Evolutionary conservation across 1,140 invertebrate species (phyloP), one percentile per base, ranked within the genome.

Genomic region (Polypedilum vanderplanki): DNA sequence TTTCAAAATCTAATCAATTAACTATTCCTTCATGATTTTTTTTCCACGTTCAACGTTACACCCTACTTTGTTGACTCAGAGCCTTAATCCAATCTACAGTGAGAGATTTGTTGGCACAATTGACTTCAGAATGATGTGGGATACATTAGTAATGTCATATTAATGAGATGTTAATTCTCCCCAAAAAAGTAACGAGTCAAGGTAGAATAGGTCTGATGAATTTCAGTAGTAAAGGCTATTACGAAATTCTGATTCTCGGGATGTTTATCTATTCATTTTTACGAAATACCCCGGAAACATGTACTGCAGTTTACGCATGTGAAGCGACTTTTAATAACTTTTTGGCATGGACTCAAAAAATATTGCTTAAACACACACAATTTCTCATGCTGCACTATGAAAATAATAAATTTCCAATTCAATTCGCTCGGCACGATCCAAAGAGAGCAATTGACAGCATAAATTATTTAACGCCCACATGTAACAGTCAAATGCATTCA

Each of bases 151-250:
- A 20, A 70, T 70, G 65, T 70, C 65, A 22, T 70, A 20, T 70
- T 70, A 70, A 70, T 70, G 65, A 70, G 65, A 70, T 70, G 65
- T 70, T 70, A 70, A 70, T 70, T 70, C 65, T 10, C n/a, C 46
- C 20, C 15, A 70, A 70, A 70, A 70, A 70, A 70, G 9, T 20
- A 22, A 70, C 18, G 18, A 1, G 17, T 20, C 65, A 70, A 70
- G 65, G 65, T 70, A 17, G 65, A 70, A 18, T 70, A 9, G 65
- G 18, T 33, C 24, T 57, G 46, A 57, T 57, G 46, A 57, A 15
- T 20, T 70, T 22, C 65, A 70, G 65, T 70, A 20, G 65, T 18
- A 70, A 18, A 70, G 17, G 65, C 15, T 3, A 67, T 33, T 33
- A 33, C 24, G 24, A 33, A 33, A 33, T 33, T 33, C 24, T 33